Conservation (phyloP, 2,888 invertebrate genomes). For the Adelphocoris suturalis region DNA sequence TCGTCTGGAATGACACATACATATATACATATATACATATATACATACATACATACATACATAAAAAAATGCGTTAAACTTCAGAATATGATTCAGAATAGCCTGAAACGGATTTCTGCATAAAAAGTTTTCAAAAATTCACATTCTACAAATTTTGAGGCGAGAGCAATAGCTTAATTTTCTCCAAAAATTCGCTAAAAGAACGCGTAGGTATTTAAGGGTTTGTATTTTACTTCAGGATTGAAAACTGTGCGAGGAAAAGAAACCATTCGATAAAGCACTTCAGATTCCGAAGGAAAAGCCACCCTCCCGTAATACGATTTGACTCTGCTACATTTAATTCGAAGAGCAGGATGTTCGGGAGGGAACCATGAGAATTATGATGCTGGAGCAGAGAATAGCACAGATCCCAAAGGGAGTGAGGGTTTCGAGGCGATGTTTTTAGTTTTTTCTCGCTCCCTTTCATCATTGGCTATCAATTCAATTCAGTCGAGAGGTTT, state of each 20-base stretch:
- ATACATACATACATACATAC: too few relatives aligned
- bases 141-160: too few relatives aligned
- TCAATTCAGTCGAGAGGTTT: conserved; percentile 43
- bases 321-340: conserved; percentile 61
- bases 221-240: not conserved
- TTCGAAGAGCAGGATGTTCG: conserved; percentile 46
- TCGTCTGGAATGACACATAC: too few relatives aligned
- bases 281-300: conserved; percentile 18
- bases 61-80: too few relatives aligned
- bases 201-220: too few relatives aligned
- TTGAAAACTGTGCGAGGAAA: not conserved
- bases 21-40: too few relatives aligned
- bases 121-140: too few relatives aligned
- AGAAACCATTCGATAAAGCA: not conserved
- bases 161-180: too few relatives aligned
- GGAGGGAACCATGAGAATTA: conserved; percentile 49
- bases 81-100: too few relatives aligned
- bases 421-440: conserved; percentile 43
- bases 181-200: too few relatives aligned
- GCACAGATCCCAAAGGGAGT: conserved; percentile 53
- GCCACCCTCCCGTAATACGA: conserved; percentile 1
- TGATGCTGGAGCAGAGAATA: conserved; percentile 14
- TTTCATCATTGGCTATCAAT: not conserved
- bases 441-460: conserved; percentile 30
- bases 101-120: too few relatives aligned